These are phyloP conservation scores for Apis florea DNA, from an alignment of 1,140 invertebrate species.

Conservation along the genomic window DNA sequence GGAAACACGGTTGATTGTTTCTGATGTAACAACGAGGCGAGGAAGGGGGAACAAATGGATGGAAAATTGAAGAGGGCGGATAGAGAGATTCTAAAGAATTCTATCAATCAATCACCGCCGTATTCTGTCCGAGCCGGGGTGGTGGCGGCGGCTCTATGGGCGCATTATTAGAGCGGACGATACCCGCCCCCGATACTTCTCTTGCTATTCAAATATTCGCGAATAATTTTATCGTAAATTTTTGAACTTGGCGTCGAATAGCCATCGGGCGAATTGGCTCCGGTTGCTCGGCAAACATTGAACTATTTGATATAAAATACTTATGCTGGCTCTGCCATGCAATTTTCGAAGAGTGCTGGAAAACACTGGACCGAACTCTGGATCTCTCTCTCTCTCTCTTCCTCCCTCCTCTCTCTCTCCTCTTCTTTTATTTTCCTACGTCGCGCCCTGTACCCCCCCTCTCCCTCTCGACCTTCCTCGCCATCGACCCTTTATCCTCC, in stretches of 20 bases:
- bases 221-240: slow-evolving; percentile 74
- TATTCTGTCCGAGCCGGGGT: neutral
- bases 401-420: neutral
- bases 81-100: slow-evolving; percentile 37
- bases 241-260: slow-evolving; percentile 64
- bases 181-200: slow-evolving; percentile 24
- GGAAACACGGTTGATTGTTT: too few relatives aligned
- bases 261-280: slow-evolving; percentile 71
- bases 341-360: slow-evolving; percentile 71
- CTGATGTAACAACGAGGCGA: neutral
- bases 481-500: too few relatives aligned
- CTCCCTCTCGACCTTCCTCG: neutral
- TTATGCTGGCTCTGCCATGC: slow-evolving; percentile 66
- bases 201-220: slow-evolving; percentile 60
- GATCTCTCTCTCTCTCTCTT: neutral
- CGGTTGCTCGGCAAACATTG: slow-evolving; percentile 68
- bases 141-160: too few relatives aligned
- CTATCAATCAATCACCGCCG: slow-evolving; percentile 38
- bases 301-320: slow-evolving; percentile 73
- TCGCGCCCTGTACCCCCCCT: neutral
- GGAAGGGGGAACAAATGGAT: slow-evolving; percentile 11
- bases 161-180: slow-evolving; percentile 41
- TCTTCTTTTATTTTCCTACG: neutral
- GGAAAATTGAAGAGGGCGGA: slow-evolving; percentile 10
- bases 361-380: slow-evolving; percentile 57